phyloP scores from a whole-genome alignment of 2,113 vertebrate genomes.

The Octodon degus region DNA sequence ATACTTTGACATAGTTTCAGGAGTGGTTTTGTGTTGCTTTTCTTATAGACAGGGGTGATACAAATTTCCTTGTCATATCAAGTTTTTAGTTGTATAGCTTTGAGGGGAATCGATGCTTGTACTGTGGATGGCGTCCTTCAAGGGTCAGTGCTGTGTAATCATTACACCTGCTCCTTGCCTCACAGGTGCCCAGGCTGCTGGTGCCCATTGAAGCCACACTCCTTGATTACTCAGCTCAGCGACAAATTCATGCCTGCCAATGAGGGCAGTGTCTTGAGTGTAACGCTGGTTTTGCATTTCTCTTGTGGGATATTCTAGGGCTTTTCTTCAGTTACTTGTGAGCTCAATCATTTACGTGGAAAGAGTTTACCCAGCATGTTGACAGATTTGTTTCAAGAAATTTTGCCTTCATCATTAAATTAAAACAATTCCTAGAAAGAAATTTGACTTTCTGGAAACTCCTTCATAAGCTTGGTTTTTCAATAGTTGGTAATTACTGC shows the following conservation, averaged over 20 bases:
- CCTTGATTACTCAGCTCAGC: conserved; percentile 38
- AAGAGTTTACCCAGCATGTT: not conserved
- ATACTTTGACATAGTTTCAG: not conserved
- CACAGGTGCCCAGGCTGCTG: conserved; percentile 12
- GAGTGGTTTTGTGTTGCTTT: not conserved
- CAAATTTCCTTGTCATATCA: conserved; percentile 11
- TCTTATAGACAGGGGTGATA: not conserved
- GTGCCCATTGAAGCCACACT: conserved; percentile 59
- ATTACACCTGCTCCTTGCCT: not conserved
- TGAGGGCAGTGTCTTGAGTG: not conserved
- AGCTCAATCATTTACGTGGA: not conserved
- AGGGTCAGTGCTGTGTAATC: not conserved
- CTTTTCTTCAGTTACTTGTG: not conserved
- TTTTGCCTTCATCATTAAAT: not conserved
- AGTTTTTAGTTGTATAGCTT: not conserved
- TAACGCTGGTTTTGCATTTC: not conserved
- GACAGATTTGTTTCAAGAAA: not conserved
- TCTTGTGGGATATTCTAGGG: not conserved
- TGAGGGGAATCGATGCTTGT: conserved; percentile 13
- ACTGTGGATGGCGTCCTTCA: not conserved
- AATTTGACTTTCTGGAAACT: conserved; percentile 28
- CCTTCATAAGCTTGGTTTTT: not conserved
- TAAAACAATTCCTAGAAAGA: not conserved
- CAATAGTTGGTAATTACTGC: not conserved
- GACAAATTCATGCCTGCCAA: not conserved